These are phyloP conservation scores for Taenioides sp. DNA, from an alignment of 2,797 vertebrate species.

Conservation along the genomic window DNA sequence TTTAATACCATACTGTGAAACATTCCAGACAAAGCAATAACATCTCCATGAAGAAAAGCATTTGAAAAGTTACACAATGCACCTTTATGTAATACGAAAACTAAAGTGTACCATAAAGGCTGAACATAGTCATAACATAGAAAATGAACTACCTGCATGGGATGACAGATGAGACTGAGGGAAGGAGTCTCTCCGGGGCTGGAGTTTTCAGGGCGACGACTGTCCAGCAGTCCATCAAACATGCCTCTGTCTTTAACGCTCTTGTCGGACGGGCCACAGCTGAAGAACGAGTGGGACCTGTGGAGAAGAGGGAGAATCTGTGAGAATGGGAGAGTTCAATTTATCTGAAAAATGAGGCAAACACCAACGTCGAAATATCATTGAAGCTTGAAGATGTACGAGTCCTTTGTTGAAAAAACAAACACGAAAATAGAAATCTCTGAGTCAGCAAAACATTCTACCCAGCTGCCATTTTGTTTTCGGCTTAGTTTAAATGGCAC, in stretches of 20 bases:
- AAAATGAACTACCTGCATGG: conserved; percentile 82
- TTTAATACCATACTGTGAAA: too few species aligned
- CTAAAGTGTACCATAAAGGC: too few species aligned
- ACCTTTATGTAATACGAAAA: too few species aligned
- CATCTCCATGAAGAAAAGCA: too few species aligned
- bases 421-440: background rate
- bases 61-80: too few species aligned
- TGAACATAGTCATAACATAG: background rate
- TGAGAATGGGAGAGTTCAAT: background rate
- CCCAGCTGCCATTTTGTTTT: background rate
- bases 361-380: background rate
- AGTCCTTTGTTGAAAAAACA: too few species aligned
- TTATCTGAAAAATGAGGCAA: background rate
- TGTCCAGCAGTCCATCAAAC: conserved; percentile 83
- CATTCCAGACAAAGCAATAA: too few species aligned
- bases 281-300: conserved; percentile 93
- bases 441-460: background rate
- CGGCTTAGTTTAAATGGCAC: background rate
- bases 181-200: conserved; percentile 77
- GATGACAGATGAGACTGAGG: conserved; percentile 89
- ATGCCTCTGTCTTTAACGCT: conserved; percentile 65
- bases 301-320: background rate
- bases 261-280: conserved; percentile 65
- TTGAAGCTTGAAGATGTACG: background rate
- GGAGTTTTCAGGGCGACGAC: conserved; percentile 82